Conservation (phyloP, 64 coral and sea anemone species). For the Pocillopora verrucosa region DNA sequence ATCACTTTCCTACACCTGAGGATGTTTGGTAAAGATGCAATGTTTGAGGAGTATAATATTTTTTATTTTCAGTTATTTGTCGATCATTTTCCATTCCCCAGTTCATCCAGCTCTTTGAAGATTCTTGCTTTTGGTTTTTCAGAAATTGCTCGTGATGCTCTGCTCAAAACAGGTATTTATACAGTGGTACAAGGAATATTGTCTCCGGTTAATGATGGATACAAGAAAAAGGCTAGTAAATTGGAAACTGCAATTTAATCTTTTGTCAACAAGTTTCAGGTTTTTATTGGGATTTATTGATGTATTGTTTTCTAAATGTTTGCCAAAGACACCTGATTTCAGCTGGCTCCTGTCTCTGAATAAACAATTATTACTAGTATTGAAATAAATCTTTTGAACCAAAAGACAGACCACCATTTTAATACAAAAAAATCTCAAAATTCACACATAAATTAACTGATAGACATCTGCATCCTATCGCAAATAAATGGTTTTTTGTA, state of each 20-base stretch:
- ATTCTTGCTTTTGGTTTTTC: not conserved
- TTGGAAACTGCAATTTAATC: not conserved
- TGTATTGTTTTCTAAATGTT: not conserved
- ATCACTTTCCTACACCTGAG: slow-evolving; percentile 92
- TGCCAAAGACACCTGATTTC: not conserved
- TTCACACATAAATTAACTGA: too few species aligned
- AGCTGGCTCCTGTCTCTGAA: not conserved
- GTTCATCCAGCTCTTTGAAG: not conserved
- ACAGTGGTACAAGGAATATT: slow-evolving; percentile 86
- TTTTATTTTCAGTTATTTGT: not conserved
- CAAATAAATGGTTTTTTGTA: too few species aligned
- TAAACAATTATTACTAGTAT: not conserved
- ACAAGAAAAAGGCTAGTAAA: slow-evolving; percentile 81
- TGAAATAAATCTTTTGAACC: not conserved
- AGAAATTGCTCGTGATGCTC: slow-evolving; percentile 94
- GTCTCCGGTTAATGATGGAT: slow-evolving; percentile 94
- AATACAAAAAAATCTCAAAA: too few species aligned
- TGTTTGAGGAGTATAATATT: not conserved
- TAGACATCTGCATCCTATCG: too few species aligned
- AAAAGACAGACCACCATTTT: not conserved
- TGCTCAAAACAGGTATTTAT: slow-evolving; percentile 75
- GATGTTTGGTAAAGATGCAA: slow-evolving; percentile 85
- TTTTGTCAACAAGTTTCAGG: not conserved
- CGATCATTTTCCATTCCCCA: not conserved
- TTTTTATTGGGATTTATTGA: not conserved